Percentiles rank a stretch among this genome's conserved stretches.
phyloP scores from a whole-genome alignment of 1,140 invertebrate genomes.

The Lordiphosa stackelbergi region DNA sequence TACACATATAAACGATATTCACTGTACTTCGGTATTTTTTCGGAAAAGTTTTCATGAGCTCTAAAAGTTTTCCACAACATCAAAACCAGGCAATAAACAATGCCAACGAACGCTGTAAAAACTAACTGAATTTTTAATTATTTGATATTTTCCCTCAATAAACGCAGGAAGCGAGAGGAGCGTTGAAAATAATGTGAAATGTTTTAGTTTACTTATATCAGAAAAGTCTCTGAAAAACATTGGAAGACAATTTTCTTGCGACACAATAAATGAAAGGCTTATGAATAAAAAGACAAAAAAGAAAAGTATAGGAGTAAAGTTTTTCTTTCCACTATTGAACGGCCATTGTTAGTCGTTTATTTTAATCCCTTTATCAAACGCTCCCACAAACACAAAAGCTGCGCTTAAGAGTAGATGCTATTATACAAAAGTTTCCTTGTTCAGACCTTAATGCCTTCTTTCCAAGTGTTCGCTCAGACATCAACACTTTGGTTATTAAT shows the following conservation, averaged over 20 bases:
- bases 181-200: constrained; percentile 41
- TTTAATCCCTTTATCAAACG: no score
- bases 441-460: no score
- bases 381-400: no score
- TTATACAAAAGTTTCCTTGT: no score
- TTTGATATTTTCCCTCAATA: constrained; percentile 51
- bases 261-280: background rate
- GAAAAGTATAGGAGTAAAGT: no score
- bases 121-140: constrained; percentile 71
- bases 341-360: no score
- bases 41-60: constrained; percentile 60
- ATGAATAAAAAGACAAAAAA: background rate
- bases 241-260: background rate
- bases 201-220: constrained; percentile 36
- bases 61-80: constrained; percentile 51
- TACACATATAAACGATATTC: no score
- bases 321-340: no score
- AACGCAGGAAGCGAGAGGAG: constrained; percentile 15
- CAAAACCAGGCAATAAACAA: constrained; percentile 58
- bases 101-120: constrained; percentile 33
- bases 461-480: no score
- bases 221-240: background rate
- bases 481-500: no score
- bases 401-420: no score
- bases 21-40: no score